Conservation (phyloP, 1,140 invertebrate species). For the Phenacoccus solenopsis region DNA sequence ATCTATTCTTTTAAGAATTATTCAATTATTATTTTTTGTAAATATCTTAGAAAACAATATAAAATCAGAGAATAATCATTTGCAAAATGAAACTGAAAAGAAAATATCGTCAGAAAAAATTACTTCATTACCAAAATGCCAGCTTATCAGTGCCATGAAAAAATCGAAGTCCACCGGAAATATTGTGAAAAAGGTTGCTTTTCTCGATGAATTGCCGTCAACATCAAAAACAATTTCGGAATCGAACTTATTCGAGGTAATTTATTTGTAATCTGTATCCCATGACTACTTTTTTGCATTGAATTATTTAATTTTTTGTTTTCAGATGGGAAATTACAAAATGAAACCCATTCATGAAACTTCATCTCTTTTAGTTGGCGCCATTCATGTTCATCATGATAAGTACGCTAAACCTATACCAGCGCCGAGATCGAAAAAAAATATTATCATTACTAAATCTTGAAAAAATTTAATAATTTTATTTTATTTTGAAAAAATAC, state of each 20-base stretch:
- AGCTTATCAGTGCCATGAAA: not conserved
- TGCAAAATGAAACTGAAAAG: too few relatives aligned
- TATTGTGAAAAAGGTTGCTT: conserved; percentile 1
- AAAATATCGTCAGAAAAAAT: too few relatives aligned
- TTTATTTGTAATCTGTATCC: not conserved
- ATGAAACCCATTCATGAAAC: not conserved
- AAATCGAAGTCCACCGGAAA: not conserved
- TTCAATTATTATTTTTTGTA: too few relatives aligned
- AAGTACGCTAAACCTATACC: not conserved
- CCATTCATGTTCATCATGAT: not conserved
- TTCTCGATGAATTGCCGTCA: not conserved
- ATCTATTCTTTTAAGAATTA: too few relatives aligned
- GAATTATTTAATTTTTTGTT: not conserved
- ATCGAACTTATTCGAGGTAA: not conserved
- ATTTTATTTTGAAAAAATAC: not conserved
- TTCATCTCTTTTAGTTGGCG: not conserved
- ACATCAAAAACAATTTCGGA: not conserved
- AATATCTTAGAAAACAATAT: too few relatives aligned
- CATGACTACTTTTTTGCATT: not conserved
- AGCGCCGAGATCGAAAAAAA: not conserved
- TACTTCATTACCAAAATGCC: not conserved
- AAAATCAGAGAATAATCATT: too few relatives aligned
- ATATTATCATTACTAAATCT: not conserved
- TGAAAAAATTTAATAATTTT: not conserved
- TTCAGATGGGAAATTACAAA: not conserved